Evolutionary conservation across 2,797 vertebrate species (phyloP), one percentile per base, ranked within the genome.

Genomic region (Adelosebastes latens): DNA sequence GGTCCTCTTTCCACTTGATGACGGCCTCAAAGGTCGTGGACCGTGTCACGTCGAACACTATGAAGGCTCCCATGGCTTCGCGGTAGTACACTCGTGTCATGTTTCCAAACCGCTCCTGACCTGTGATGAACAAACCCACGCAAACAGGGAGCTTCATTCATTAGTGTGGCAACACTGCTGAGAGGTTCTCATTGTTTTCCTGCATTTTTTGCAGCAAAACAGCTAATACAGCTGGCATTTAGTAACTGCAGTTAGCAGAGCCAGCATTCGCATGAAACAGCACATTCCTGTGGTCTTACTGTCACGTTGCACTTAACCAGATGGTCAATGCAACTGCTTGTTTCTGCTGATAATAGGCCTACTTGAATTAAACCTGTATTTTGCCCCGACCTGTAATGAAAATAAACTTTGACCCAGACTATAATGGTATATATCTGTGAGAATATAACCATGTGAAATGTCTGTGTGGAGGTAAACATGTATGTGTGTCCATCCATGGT

Each of bases 61-160:
- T 98, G 91, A 99, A 96, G 0, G 97, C 99, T 46, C 99, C 99
- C 96, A 99, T 97, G 75, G 99, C 99, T 92, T 99, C 99, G 72
- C 98, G 96, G 93, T 99, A 99, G 93, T 99, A 99, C 52, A 99
- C 99, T 2, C 99, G 95, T 0, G 98, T 99, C 99, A 99, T 99
- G 94, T 99, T 99, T 86, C 99, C 99, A 89, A 99, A 99, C 67
- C 99, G 97, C 84, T 99, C 99, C 92, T 99, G 99, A 88, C 99
- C 99, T 99, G 93, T 2, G 62, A 60, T 16, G 27, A 74, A 80
- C 49, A 71, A 24, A 82, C 42, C 58, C 55, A 83, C 31, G 56
- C 10, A 80, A n/a, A 75, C 18, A 81, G 1, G 4, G 32, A 53
- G 60, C 22, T 67, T 80, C 27, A 75, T 69, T 75, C 56, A 59